A percentile compares a stretch with the other conserved stretches of the same genome.
These are phyloP conservation scores for Shinisaurus crocodilurus DNA, from an alignment of 2,113 vertebrate genomes.

Conservation along the genomic window DNA sequence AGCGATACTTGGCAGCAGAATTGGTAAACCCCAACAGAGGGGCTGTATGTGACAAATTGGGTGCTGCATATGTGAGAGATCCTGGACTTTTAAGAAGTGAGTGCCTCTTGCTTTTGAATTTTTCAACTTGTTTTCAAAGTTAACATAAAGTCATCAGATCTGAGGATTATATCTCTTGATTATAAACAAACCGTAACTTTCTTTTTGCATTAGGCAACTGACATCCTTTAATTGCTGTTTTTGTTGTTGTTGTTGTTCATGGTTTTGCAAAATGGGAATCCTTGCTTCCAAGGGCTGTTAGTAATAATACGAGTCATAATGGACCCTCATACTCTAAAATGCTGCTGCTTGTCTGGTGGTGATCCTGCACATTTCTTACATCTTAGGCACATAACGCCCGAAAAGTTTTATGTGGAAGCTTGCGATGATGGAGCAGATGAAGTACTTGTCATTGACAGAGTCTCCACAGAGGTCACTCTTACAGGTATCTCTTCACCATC, in stretches of 20 bases:
- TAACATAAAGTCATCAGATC: not conserved
- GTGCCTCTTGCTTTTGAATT: not conserved
- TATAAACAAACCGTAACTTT: not conserved
- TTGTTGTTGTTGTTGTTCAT: not conserved
- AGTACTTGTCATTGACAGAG: constrained; percentile 91
- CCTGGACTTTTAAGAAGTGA: not conserved
- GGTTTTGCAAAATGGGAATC: not conserved
- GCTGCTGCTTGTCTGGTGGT: not conserved
- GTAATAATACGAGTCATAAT: not conserved
- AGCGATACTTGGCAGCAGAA: not conserved
- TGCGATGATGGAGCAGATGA: constrained; percentile 88
- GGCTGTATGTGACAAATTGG: not conserved
- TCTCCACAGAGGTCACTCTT: constrained; percentile 93
- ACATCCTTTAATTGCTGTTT: not conserved
- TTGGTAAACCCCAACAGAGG: no score
- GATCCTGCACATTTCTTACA: constrained; percentile 15
- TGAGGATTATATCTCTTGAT: not conserved
- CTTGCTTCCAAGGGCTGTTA: not conserved
- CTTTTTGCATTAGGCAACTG: not conserved
- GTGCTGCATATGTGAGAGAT: not conserved
- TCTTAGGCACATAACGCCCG: constrained; percentile 88
- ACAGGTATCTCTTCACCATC: constrained; percentile 78
- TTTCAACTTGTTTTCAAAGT: not conserved
- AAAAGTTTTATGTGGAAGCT: constrained; percentile 94
- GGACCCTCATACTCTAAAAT: not conserved